Conservation (phyloP, 2,113 vertebrate genomes). For the Raja brachyura region DNA sequence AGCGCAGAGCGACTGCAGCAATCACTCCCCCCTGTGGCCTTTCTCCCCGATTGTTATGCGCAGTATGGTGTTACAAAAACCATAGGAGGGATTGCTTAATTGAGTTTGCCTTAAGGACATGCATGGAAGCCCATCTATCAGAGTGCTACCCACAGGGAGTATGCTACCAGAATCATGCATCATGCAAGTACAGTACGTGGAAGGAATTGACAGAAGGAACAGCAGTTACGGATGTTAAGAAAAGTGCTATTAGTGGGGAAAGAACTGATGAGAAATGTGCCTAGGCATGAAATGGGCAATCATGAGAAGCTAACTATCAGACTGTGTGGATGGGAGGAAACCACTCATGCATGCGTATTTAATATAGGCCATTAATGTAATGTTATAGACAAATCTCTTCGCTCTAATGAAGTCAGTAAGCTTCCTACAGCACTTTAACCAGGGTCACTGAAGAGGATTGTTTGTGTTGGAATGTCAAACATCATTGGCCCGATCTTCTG, state of each 20-base stretch:
- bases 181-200: not conserved
- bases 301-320: not conserved
- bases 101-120: constrained; percentile 32
- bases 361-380: not conserved
- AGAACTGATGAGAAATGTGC: not conserved
- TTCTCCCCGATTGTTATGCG: not conserved
- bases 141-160: not conserved
- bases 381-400: not conserved
- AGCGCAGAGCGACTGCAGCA: not conserved
- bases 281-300: not conserved
- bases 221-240: not conserved
- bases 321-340: not conserved
- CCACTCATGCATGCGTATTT: not conserved
- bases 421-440: not conserved
- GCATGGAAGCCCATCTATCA: constrained; percentile 10
- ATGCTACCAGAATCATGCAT: constrained; percentile 10
- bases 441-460: not conserved
- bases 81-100: constrained; percentile 7
- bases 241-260: not conserved
- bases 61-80: not conserved
- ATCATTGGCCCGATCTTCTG: not conserved
- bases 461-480: not conserved
- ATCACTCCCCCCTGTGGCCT: not conserved
- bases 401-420: not conserved
- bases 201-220: constrained; percentile 2